Base-by-base conservation (phyloP, 2,797 vertebrate species). In the Columba guinea region DNA sequence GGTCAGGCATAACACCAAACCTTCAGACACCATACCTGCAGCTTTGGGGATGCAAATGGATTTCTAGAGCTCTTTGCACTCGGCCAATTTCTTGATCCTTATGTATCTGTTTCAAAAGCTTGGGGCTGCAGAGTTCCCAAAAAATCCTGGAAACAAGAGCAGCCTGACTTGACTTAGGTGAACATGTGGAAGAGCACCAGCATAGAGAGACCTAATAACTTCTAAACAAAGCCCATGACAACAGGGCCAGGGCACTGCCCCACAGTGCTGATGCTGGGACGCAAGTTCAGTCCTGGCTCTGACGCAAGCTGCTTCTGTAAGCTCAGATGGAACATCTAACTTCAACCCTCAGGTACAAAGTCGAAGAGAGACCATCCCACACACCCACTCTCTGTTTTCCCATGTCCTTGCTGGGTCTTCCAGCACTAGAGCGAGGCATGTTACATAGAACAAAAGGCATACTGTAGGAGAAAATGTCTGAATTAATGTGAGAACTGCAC, bases 241-340 rank as follows among this genome's bases (percentile, higher is more conserved):
- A 13, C 0, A 0, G 53, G 28, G 27, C 12, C 0, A 1, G 24
- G 28, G 30, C 49, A 67, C 23, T 63, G 22, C n/a, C 30, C 34
- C 53, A 32, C 44, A 23, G 44, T 53, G 49, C 76, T 2, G 3
- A 32, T 18, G 19, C 27, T 58, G 52, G 67, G 19, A 75, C 48
- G 24, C 0, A 6, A 78, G 24, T 53, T 79, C 68, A 49, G 53
- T 4, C 44, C 48, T 82, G 53, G 59, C 44, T 69, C 65, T 74
- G 46, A 44, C 2, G 0, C 11, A 30, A 27, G 17, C n/a, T 69
- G 1, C 76, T 58, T 74, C 59, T 74, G 32, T 27, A 12, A 73
- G 52, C 70, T 77, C 56, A 73, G 65, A 55, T 46, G 39, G 90
- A 56, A 5, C 39, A 51, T 13, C 21, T 26, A 39, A 56, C 71